Percentiles rank a stretch among this genome's conserved stretches.
phyloP scores from a whole-genome alignment of 2,888 invertebrate genomes.

The Noctua janthina region DNA sequence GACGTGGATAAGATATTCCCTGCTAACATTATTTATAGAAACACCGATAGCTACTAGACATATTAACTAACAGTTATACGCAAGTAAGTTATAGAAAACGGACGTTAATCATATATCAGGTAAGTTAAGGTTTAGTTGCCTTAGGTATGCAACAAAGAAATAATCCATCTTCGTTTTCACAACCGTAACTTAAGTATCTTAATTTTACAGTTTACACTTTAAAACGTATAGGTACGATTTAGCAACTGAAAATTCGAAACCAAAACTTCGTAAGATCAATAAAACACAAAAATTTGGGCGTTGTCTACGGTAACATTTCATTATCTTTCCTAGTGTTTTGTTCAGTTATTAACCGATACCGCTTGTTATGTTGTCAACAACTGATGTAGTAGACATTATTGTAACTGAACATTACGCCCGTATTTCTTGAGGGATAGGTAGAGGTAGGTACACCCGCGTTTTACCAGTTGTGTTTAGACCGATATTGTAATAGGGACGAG shows the following conservation, averaged over 20 bases:
- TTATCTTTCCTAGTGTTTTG: conserved; percentile 8
- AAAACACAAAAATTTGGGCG: conserved; percentile 29
- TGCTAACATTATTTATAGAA: too few species aligned
- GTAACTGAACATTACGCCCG: neutral
- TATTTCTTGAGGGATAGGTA: neutral
- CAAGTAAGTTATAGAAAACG: too few species aligned
- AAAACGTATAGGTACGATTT: conserved; percentile 5
- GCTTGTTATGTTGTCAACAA: neutral
- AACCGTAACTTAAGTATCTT: neutral
- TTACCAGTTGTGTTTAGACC: neutral
- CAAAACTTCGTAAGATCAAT: conserved; percentile 28
- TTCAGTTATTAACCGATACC: neutral
- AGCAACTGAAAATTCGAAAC: conserved; percentile 10
- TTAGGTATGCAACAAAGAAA: neutral
- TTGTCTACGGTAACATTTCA: conserved; percentile 18
- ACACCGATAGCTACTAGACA: too few species aligned
- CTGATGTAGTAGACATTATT: neutral
- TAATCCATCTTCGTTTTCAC: neutral
- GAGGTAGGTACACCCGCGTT: neutral
- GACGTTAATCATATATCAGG: neutral
- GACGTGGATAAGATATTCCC: too few species aligned
- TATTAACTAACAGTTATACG: too few species aligned
- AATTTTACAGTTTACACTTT: neutral
- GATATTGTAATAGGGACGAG: neutral
- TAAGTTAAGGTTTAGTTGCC: neutral